These are phyloP conservation scores for Teleogryllus oceanicus DNA, from an alignment of 2,888 invertebrate genomes.

Conservation along the genomic window DNA sequence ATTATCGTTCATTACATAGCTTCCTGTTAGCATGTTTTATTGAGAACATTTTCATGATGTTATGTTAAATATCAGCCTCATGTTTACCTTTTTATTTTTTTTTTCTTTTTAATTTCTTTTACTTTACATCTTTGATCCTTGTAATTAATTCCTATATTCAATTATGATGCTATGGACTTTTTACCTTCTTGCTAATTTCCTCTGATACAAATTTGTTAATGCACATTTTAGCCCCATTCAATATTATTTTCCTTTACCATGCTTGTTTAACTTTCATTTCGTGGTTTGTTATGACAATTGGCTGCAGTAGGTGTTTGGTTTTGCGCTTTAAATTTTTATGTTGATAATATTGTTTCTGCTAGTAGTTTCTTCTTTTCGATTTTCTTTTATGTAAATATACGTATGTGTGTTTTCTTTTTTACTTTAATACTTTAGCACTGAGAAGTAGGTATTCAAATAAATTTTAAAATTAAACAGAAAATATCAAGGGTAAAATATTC, in stretches of 20 bases:
- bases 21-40: not conserved
- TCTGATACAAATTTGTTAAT: too few species aligned
- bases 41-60: not conserved
- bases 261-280: not conserved
- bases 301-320: constrained; percentile 34
- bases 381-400: too few species aligned
- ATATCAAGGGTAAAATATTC: too few species aligned
- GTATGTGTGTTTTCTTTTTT: too few species aligned
- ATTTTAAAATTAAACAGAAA: too few species aligned
- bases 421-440: too few species aligned
- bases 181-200: constrained; percentile 35
- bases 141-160: not conserved
- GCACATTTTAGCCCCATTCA: constrained; percentile 36
- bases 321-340: constrained; percentile 27
- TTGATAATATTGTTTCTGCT: too few species aligned
- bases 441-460: too few species aligned
- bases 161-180: constrained; percentile 40
- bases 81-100: not conserved
- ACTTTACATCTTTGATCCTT: too few species aligned
- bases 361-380: too few species aligned
- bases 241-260: constrained; percentile 31
- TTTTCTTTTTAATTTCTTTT: too few species aligned
- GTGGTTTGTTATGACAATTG: constrained; percentile 2
- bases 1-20: too few species aligned
- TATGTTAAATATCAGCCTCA: not conserved